A percentile compares a stretch with the other conserved stretches of the same genome.
These are phyloP conservation scores for Paracentrotus lividus DNA, from an alignment of 53 echinoderm and acorn worm genomes.

Conservation along the genomic window DNA sequence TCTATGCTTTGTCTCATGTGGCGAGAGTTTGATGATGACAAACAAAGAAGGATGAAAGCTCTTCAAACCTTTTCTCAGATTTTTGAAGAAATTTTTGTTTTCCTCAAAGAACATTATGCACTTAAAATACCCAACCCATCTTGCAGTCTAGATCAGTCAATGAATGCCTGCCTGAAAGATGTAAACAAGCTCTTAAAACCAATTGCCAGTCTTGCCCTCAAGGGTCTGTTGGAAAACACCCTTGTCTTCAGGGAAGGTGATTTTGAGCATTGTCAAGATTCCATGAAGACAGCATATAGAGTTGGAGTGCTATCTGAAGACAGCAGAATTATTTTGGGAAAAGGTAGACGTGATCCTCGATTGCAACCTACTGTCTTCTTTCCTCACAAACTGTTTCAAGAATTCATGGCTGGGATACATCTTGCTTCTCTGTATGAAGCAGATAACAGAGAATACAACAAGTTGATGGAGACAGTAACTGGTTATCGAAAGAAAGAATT, in stretches of 20 bases:
- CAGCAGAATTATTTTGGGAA: neutral
- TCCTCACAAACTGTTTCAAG: neutral
- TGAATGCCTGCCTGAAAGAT: neutral
- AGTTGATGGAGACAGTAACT: too few relatives aligned
- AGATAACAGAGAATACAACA: neutral
- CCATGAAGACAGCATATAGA: neutral
- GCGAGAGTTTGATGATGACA: too few relatives aligned
- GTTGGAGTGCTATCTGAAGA: neutral
- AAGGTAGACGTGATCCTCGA: neutral
- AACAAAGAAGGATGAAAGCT: too few relatives aligned
- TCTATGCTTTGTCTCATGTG: too few relatives aligned
- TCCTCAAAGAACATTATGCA: neutral
- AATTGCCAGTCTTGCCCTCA: neutral
- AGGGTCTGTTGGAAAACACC: neutral
- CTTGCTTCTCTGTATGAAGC: conserved; percentile 34
- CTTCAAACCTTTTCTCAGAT: too few relatives aligned
- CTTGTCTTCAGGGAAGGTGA: neutral
- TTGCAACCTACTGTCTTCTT: neutral
- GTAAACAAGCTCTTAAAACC: neutral
- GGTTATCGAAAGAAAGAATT: neutral
- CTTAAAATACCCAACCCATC: neutral
- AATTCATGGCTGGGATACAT: neutral
- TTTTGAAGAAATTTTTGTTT: conserved; percentile 15
- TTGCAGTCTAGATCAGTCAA: neutral
- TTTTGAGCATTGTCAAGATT: neutral